Evolutionary conservation across 2,888 invertebrate species (phyloP), one percentile per base, ranked within the genome.

Genomic region (Allophyes oxyacanthae): DNA sequence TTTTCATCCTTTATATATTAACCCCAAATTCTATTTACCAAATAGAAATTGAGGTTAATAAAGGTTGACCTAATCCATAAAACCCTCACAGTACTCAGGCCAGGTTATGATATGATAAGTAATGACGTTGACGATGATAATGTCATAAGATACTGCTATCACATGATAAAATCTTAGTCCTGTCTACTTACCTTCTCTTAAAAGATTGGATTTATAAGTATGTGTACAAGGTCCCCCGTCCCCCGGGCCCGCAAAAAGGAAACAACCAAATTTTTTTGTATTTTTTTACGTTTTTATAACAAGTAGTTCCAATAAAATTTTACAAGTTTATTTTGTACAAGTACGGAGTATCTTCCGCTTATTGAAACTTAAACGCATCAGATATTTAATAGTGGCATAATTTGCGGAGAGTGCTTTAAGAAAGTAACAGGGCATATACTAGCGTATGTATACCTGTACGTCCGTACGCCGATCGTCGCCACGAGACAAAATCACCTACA

Each of bases 251-350:
- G 11, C 15, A 11, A 26, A 64, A 68, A 81, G 71, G 79, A 81
- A 83, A 79, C 75, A 59, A 53, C 53, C 37, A n/a, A 11, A 45
- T 65, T 60, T 60, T 77, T 69, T 71, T 88, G 79, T 84, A 84
- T 88, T 89, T 88, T 87, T 81, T 62, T 43, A 85, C 72, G 75
- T 92, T 92, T 92, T 92, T 91, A 90, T 92, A 92, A 93, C 93
- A 93, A 92, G 88, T 91, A 92, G 88, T 92, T 90, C 88, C 90
- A 91, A 91, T 92, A 91, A 91, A 91, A 91, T 91, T 89, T 92
- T 90, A 91, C 90, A 91, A 89, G 88, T 91, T 90, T 83, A 82
- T 84, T 92, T 91, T 92, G 90, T 92, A 92, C 91, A 92, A 89
- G 87, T 88, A 84, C 87, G 86, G 90, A 89, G 84, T 88, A 82